Evolutionary conservation across 35 echinoderm and acorn worm species (phyloP).

Genomic region (Apostichopus parvimensis): DNA sequence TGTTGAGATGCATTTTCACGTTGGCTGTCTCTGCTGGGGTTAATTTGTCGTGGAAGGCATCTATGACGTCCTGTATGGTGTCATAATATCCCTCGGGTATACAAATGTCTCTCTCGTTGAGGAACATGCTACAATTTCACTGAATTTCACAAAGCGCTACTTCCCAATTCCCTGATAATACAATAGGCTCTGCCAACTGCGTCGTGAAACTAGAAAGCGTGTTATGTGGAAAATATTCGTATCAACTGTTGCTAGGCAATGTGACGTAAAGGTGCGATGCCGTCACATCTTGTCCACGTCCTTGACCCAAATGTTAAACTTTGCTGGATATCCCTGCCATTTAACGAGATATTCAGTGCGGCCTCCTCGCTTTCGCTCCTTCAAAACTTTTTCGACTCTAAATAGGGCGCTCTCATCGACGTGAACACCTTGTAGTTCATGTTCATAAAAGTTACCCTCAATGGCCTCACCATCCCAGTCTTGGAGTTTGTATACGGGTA

Average conservation of each 20-base stretch:
- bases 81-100: slow-evolving; percentile 6
- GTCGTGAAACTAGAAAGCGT: slow-evolving; percentile 8
- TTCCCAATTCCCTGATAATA: slow-evolving; percentile 43
- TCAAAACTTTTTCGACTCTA: background rate
- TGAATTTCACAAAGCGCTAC: slow-evolving; percentile 56
- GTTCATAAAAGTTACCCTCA: slow-evolving; percentile 20
- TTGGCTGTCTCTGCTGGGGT: background rate
- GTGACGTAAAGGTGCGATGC: background rate
- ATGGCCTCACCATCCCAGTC: slow-evolving; percentile 15
- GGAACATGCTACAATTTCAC: slow-evolving; percentile 13
- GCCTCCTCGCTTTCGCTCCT: background rate
- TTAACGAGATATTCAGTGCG: background rate
- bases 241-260: slow-evolving; percentile 23
- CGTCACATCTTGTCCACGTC: background rate
- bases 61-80: background rate
- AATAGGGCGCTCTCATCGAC: too few relatives aligned
- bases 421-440: slow-evolving; percentile 5
- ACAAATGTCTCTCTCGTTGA: slow-evolving; percentile 23
- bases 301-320: slow-evolving; percentile 32
- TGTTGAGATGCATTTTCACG: slow-evolving; percentile 14
- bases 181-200: background rate
- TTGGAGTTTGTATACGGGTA: slow-evolving; percentile 17
- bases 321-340: slow-evolving; percentile 11
- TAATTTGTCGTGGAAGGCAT: slow-evolving; percentile 9
- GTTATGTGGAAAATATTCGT: slow-evolving; percentile 28